Evolutionary conservation across 2,888 invertebrate species (phyloP), one percentile per base, ranked within the genome.

Genomic region (Drosophila meridionalis): DNA sequence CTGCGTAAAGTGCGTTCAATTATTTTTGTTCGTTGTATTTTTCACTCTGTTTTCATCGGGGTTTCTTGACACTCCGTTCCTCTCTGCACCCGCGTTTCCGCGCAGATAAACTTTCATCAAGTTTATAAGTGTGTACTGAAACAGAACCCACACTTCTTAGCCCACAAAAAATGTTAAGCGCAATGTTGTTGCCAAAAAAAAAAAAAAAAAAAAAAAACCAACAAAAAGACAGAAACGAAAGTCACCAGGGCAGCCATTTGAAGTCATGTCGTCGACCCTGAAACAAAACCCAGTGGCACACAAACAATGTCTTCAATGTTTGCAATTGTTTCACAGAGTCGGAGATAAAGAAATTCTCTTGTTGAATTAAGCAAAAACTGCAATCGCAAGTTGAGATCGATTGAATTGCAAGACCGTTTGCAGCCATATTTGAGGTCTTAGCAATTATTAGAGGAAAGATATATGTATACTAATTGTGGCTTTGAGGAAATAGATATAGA

Each of bases 1-100:
- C 86, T 89, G 86, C 82, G 75, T 74, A 81, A 85, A 89, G 86
- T 87, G 83, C 86, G 88, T 86, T 80, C 90, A 89, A 87, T 86
- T 89, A 85, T 80, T 76, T 67, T 76, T 67, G 73, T 58, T 28
- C 55, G 55, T 67, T 62, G 65, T 43, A 20, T 61, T 59, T 61
- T 57, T 69, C 40, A 2, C 57, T 61, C 65, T 59, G 30, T 38
- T 38, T 66, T 61, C 57, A 58, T 68, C 48, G 57, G 47, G 40
- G 38, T 62, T 69, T 53, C 36, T 58, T 47, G n/a, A 32, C 30
- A 7, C 7, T n/a, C 42, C 9, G 32, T 4, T n/a, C 6, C 14
- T 34, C 9, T 34, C 14, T 45, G 11, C 11, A 12, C 2, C 36
- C 20, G 12, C 20, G n/a, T 48, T 36, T 55, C 55, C 40, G 28